A percentile compares a stretch with the other conserved stretches of the same genome.
These are phyloP conservation scores for Diplazon laetatorius DNA, from an alignment of 2,888 invertebrate genomes.

Conservation along the genomic window DNA sequence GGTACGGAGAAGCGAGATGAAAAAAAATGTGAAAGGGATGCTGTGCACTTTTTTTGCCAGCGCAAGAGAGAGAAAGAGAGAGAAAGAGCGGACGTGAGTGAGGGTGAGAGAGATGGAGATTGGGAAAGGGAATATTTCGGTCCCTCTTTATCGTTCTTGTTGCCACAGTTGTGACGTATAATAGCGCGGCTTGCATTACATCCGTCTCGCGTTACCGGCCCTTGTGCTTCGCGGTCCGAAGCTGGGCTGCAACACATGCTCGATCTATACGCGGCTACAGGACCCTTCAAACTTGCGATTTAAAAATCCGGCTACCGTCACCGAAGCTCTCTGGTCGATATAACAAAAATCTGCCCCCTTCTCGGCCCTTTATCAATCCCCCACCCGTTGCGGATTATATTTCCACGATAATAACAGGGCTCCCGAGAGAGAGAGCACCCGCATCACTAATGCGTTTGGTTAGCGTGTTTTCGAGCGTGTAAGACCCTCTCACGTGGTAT, in stretches of 20 bases:
- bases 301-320: constrained; percentile 51
- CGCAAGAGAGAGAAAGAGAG: neutral
- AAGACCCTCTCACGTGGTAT: neutral
- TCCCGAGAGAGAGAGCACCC: constrained; percentile 11
- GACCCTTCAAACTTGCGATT: constrained; percentile 70
- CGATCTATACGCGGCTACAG: constrained; percentile 67
- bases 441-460: constrained; percentile 4
- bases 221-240: constrained; percentile 41
- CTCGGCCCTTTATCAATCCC: constrained; percentile 3
- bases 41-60: constrained; percentile 70
- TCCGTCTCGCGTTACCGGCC: constrained; percentile 79
- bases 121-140: constrained; percentile 1
- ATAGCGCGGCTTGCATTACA: constrained; percentile 81
- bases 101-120: neutral
- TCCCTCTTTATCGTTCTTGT: constrained; percentile 47
- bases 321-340: no score
- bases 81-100: no score
- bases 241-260: constrained; percentile 45
- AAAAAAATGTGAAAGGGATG: constrained; percentile 71
- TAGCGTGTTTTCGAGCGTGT: constrained; percentile 6
- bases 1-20: constrained; percentile 46
- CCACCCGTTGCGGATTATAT: constrained; percentile 2
- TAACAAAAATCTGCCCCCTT: no score
- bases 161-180: constrained; percentile 76
- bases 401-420: constrained; percentile 4